Evolutionary conservation across 2,888 invertebrate species (phyloP).

Genomic region (Aporophyla nigra): DNA sequence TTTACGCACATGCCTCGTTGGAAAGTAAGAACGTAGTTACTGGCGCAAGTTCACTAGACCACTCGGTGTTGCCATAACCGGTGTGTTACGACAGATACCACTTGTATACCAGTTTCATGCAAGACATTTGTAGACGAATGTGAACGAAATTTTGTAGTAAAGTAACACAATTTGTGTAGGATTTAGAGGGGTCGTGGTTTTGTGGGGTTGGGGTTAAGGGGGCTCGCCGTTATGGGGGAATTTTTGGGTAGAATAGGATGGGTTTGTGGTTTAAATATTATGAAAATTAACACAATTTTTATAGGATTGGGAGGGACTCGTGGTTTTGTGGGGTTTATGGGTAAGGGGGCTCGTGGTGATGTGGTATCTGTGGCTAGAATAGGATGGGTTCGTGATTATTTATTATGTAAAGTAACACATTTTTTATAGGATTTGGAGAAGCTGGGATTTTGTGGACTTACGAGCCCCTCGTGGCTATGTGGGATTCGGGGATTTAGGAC

Average conservation of each 20-base stretch:
- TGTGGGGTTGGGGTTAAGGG: not conserved
- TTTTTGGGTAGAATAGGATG: not conserved
- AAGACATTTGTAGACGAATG: constrained; percentile 1
- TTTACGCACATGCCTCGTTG: constrained; percentile 37
- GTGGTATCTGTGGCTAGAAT: not conserved
- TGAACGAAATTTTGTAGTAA: constrained; percentile 14
- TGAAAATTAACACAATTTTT: too few relatives aligned
- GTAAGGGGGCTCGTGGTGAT: not conserved
- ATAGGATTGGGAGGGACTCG: not conserved
- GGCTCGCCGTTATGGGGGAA: not conserved
- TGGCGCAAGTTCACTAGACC: constrained; percentile 53
- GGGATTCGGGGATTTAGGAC: not conserved
- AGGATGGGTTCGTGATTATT: not conserved
- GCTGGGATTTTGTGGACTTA: not conserved
- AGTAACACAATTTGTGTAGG: constrained; percentile 4
- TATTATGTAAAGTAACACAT: not conserved
- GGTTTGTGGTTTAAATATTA: not conserved
- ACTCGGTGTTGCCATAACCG: constrained; percentile 42
- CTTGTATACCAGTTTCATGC: constrained; percentile 26
- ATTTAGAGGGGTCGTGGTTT: not conserved
- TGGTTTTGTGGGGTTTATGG: not conserved
- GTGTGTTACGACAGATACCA: constrained; percentile 33
- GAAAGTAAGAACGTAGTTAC: constrained; percentile 49
- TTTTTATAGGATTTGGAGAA: not conserved
- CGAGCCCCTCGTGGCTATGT: not conserved